Conservation (phyloP, 2,797 vertebrate species). For the Pipistrellus kuhlii region DNA sequence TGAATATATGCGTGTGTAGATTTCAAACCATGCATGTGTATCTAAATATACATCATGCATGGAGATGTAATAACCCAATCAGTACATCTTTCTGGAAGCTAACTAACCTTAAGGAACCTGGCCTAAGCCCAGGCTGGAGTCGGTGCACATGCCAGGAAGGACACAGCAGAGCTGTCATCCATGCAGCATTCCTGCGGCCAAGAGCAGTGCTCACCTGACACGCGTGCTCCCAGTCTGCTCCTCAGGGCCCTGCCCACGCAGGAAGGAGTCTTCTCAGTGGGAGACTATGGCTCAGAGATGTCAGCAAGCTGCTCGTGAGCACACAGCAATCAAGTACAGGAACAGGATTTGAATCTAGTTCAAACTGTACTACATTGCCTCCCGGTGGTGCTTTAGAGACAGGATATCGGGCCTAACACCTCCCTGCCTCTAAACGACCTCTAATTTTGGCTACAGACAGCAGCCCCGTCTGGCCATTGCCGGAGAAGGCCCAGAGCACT, state of each 20-base stretch:
- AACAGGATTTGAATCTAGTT: conserved; percentile 52
- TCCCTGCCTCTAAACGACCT: neutral
- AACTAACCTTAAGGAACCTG: conserved; percentile 31
- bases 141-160: neutral
- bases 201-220: neutral
- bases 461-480: neutral
- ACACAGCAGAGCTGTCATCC: neutral
- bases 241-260: neutral
- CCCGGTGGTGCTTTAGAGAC: conserved; percentile 73
- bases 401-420: neutral
- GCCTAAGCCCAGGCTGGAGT: neutral
- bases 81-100: conserved; percentile 36
- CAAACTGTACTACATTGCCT: conserved; percentile 77
- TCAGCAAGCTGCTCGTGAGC: neutral
- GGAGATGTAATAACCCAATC: conserved; percentile 64
- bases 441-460: neutral
- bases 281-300: conserved; percentile 37
- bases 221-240: neutral
- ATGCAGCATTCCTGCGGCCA: neutral
- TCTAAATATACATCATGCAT: conserved; percentile 54
- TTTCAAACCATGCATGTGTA: conserved; percentile 44
- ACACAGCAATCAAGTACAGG: neutral
- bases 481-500: neutral
- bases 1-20: conserved; percentile 39
- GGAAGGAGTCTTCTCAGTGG: neutral